Base-by-base conservation (phyloP, 2,797 vertebrate genomes). In the Kryptopterus vitreolus region DNA sequence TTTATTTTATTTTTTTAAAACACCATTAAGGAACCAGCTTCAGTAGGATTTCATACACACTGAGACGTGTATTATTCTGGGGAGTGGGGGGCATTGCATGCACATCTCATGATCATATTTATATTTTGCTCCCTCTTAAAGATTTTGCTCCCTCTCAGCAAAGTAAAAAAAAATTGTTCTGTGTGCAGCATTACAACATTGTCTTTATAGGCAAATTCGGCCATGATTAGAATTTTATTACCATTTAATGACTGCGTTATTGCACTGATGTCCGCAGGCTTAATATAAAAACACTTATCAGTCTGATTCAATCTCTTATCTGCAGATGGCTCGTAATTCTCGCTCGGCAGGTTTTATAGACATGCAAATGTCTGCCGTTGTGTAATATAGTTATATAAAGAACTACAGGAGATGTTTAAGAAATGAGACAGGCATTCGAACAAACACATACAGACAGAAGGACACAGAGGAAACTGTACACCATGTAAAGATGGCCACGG, bases 291-390 rank as follows among this genome's bases (percentile, higher is more conserved):
- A 86, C 48, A 35, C 74, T 76, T 80, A 69, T 77, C 46, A 69
- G 29, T 31, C 79, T 58, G 68, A 81, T 84, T 84, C 53, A 29
- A 68, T 48, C 59, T 58, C 35, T 74, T 75, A 79, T 81, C n/a
- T 55, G 58, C 38, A 77, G 53, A 74, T 79, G 48, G 81, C 33
- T 77, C 50, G 35, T 87, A 80, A 77, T 85, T 80, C 58, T 77
- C 62, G 61, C 82, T 83, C 46, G n/a, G 55, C 22, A 55, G 75
- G 55, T 81, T 87, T 89, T 81, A 90, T 86, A 59, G 84, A 75
- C 26, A 26, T 26, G 74, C 29, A 82, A 83, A 83, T 83, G 76
- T 62, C 63, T 82, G 76, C 81, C 82, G 79, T 81, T 24, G 26
- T 61, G 75, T 69, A 80, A 79, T 76, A 38, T 80, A 85, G 72